Evolutionary conservation across 2,888 invertebrate genomes (phyloP).

Genomic region (Antitype chi): DNA sequence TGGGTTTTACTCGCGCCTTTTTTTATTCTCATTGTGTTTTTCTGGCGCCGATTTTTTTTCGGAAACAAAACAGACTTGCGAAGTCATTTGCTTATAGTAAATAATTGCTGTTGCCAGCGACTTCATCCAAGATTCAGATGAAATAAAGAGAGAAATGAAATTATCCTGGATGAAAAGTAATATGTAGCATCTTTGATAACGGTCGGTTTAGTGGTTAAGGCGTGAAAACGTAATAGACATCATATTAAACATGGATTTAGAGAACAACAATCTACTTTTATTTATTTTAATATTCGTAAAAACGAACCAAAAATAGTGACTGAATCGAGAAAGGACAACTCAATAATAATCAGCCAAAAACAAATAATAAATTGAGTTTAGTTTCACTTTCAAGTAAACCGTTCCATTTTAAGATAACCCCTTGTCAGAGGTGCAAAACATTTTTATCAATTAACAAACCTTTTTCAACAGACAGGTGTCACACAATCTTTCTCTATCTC

Average conservation of each 20-base stretch:
- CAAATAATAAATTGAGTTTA: background rate
- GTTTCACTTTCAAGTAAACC: background rate
- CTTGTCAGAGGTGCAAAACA: constrained; percentile 23
- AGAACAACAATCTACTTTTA: background rate
- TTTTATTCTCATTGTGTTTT: background rate
- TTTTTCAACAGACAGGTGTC: background rate
- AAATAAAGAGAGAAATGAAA: too few relatives aligned
- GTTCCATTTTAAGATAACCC: background rate
- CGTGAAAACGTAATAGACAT: background rate
- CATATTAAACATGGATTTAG: background rate
- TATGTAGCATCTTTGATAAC: background rate
- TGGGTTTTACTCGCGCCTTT: constrained; percentile 11
- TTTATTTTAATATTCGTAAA: background rate
- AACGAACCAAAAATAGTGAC: background rate
- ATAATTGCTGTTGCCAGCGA: background rate
- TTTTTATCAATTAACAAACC: constrained; percentile 17
- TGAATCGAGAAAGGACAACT: too few relatives aligned
- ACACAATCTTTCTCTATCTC: constrained; percentile 4
- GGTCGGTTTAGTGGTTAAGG: background rate
- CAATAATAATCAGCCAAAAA: background rate
- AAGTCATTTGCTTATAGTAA: background rate
- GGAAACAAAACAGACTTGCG: background rate
- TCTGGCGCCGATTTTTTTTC: background rate
- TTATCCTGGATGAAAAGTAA: background rate
- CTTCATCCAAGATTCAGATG: background rate